Evolutionary conservation across 2,113 vertebrate genomes (phyloP).

Genomic region (Sphaerodactylus townsendi): DNA sequence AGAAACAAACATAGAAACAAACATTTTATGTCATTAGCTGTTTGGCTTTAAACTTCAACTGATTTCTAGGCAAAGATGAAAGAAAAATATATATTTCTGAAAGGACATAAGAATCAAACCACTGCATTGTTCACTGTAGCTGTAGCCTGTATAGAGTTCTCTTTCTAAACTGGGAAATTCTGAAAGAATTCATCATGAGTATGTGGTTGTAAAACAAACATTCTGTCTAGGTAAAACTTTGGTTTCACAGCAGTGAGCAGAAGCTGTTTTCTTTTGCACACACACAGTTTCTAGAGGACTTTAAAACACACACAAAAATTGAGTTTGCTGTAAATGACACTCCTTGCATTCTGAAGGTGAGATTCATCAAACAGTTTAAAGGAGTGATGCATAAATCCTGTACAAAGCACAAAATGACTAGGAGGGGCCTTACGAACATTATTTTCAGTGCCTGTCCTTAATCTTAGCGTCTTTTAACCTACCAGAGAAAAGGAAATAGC

Average conservation of each 20-base stretch:
- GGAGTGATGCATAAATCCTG: not conserved
- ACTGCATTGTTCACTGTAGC: not conserved
- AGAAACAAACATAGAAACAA: not conserved
- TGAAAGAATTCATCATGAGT: rapidly evolving
- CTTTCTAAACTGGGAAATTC: not conserved
- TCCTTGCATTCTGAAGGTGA: not conserved
- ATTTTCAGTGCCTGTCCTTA: not conserved
- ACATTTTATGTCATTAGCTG: not conserved
- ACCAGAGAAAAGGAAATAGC: not conserved
- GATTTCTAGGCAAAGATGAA: constrained; percentile 9
- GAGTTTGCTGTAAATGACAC: not conserved
- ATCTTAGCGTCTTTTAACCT: not conserved
- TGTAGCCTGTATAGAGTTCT: not conserved
- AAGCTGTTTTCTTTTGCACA: not conserved
- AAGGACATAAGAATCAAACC: constrained; percentile 18
- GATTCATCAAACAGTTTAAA: not conserved
- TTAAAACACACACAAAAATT: not conserved
- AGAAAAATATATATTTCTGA: not conserved
- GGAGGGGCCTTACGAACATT: not conserved
- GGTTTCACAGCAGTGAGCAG: not conserved
- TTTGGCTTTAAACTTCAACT: constrained; percentile 7
- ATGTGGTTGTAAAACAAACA: not conserved
- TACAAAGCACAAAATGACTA: not conserved
- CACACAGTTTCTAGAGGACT: not conserved
- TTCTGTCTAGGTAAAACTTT: not conserved